Evolutionary conservation across 2,113 vertebrate species (phyloP).

Genomic region (Brachyhypopomus gauderio): DNA sequence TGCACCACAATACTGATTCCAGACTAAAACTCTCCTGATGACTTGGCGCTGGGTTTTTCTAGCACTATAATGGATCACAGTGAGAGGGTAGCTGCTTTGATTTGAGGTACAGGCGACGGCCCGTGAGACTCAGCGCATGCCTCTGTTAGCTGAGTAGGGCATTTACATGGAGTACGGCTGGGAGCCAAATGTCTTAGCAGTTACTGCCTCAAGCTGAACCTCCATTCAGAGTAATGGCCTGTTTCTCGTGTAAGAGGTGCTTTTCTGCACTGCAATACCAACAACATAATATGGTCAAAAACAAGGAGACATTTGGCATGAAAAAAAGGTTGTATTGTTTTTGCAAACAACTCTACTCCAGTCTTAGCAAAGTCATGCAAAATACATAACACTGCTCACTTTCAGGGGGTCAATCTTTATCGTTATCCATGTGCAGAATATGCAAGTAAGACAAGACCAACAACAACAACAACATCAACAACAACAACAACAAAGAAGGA

Average conservation of each 20-base stretch:
- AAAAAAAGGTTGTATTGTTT: neutral
- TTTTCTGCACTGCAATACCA: neutral
- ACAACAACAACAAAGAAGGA: neutral
- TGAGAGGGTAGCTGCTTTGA: too few relatives aligned
- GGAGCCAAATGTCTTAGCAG: slow-evolving; percentile 7
- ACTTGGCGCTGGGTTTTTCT: neutral
- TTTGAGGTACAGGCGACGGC: neutral
- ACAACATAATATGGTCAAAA: neutral
- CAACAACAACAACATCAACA: neutral
- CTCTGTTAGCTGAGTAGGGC: neutral
- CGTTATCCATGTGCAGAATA: neutral
- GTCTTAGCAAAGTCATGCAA: too few relatives aligned
- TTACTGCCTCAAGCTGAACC: slow-evolving; percentile 25
- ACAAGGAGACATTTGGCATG: neutral
- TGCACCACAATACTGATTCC: neutral
- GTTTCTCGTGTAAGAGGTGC: neutral
- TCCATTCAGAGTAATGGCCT: slow-evolving; percentile 26
- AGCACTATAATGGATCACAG: neutral
- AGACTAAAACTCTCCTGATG: neutral
- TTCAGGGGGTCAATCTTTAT: too few relatives aligned
- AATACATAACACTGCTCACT: too few relatives aligned
- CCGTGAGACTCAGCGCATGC: neutral
- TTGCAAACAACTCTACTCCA: neutral
- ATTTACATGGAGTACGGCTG: slow-evolving; percentile 38
- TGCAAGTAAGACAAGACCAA: neutral